A percentile compares a stretch with the other conserved stretches of the same genome.
phyloP scores from a whole-genome alignment of 2,113 vertebrate species.

The Solea solea region DNA sequence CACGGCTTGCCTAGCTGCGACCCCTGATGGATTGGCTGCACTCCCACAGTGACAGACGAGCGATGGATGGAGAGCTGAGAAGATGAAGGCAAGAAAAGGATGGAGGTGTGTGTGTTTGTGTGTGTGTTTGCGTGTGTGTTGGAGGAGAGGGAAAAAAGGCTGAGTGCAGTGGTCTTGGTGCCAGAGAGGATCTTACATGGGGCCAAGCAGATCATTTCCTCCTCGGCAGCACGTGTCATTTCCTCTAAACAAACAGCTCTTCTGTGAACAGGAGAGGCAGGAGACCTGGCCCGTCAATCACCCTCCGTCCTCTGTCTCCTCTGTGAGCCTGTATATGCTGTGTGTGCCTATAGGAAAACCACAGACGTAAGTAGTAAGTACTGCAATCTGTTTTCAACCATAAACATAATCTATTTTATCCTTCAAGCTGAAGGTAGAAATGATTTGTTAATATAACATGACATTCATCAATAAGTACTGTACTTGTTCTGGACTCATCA shows the following conservation, averaged over 20 bases:
- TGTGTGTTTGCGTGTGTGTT: slow-evolving; percentile 11
- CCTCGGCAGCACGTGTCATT: slow-evolving; percentile 73
- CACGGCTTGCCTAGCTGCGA: slow-evolving; percentile 62
- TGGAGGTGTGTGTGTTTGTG: slow-evolving; percentile 8
- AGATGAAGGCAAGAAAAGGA: slow-evolving; percentile 78
- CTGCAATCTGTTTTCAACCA: background rate
- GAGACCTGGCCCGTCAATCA: slow-evolving; percentile 53
- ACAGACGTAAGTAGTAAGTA: background rate
- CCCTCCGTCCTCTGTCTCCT: slow-evolving; percentile 17
- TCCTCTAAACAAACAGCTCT: slow-evolving; percentile 75
- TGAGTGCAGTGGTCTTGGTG: slow-evolving; percentile 72
- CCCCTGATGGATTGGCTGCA: slow-evolving; percentile 85
- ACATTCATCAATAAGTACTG: no score
- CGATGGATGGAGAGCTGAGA: slow-evolving; percentile 79
- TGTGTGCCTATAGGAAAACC: slow-evolving; percentile 10
- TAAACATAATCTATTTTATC: no score
- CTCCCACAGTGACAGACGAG: slow-evolving; percentile 82
- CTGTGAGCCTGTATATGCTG: slow-evolving; percentile 17
- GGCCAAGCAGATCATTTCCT: slow-evolving; percentile 78
- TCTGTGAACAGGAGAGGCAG: slow-evolving; percentile 63
- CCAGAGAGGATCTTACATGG: slow-evolving; percentile 73
- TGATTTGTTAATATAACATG: no score
- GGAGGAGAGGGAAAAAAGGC: slow-evolving; percentile 54
- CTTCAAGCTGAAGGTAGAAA: no score
- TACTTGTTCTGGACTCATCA: no score